Base-by-base conservation (phyloP, 1,140 invertebrate genomes). In the Eriocheir sinensis region DNA sequence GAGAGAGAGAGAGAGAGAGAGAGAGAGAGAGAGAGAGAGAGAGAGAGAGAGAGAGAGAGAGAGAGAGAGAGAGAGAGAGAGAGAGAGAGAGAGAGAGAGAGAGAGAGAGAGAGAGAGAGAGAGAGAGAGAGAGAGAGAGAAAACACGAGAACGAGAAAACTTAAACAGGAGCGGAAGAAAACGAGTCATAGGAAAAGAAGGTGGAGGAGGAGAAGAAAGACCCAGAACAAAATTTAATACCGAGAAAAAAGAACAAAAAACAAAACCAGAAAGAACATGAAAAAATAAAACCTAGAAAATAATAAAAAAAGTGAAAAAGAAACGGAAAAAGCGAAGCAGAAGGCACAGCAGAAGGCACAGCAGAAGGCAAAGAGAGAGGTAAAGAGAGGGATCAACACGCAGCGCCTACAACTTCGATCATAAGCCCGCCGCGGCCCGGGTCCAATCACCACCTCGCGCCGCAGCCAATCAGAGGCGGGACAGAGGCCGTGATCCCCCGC, bases 41-140 rank as follows among this genome's bases (percentile, higher is more conserved):
- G 12, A 72, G 60, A n/a, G 60, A 72, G 60, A n/a, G 60, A n/a
- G 60, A n/a, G 60, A n/a, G n/a, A n/a, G n/a, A n/a, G 12, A 15
- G n/a, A n/a, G 12, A 15, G 60, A 72, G 12, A n/a, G 12, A 83
- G 30, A 34, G 36, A 83, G 36, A 83, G 30, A 83, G 30, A 38
- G 80, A 34, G 80, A 38, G 80, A 38, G 80, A 38, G 80, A 38
- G 80, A 83, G 80, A 38, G 80, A 38, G 80, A 34, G 80, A 34
- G 80, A 38, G 36, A 83, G 36, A 83, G 80, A 32, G 30, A 83
- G 80, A 38, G 36, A 83, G 80, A 41, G 86, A 88, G 34, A 88
- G 86, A 88, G 86, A 88, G 86, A 88, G 86, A 88, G 86, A 88
- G 86, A 88, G 86, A 88, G 86, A 88, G 86, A 88, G 86, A 88